phyloP scores from a whole-genome alignment of 2,113 vertebrate genomes.

The Campylomormyrus tamandua region DNA sequence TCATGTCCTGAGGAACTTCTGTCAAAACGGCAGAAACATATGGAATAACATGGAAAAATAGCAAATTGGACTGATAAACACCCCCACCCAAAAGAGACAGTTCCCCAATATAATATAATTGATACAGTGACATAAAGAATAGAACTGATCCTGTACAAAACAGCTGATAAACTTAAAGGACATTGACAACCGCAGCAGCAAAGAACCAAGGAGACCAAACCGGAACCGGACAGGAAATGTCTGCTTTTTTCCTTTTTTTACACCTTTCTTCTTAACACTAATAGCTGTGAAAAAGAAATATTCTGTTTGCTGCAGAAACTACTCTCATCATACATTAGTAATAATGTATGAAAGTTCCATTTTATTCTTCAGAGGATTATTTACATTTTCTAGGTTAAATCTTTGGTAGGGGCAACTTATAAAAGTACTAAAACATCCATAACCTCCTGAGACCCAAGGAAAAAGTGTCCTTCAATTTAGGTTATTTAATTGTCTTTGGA shows the following conservation, averaged over 20 bases:
- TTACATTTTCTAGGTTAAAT: background rate
- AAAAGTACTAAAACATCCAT: background rate
- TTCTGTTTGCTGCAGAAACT: background rate
- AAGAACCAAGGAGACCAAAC: background rate
- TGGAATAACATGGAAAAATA: background rate
- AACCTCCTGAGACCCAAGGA: background rate
- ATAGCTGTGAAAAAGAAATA: background rate
- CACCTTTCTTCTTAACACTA: background rate
- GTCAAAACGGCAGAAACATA: background rate
- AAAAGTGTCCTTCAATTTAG: too few relatives aligned
- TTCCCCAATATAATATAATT: background rate
- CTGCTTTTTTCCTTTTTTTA: too few relatives aligned
- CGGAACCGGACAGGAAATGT: background rate
- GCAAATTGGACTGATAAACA: background rate
- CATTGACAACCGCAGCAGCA: too few relatives aligned
- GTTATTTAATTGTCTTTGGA: too few relatives aligned
- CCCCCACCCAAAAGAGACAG: background rate
- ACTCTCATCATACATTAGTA: background rate
- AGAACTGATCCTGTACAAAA: background rate
- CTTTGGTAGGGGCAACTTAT: background rate
- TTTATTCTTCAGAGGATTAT: background rate
- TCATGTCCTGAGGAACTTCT: background rate
- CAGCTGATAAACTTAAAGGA: background rate
- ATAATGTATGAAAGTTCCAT: background rate
- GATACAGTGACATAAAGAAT: background rate